Conservation (phyloP, 2,888 invertebrate species). For the Mesoligia furuncula region DNA sequence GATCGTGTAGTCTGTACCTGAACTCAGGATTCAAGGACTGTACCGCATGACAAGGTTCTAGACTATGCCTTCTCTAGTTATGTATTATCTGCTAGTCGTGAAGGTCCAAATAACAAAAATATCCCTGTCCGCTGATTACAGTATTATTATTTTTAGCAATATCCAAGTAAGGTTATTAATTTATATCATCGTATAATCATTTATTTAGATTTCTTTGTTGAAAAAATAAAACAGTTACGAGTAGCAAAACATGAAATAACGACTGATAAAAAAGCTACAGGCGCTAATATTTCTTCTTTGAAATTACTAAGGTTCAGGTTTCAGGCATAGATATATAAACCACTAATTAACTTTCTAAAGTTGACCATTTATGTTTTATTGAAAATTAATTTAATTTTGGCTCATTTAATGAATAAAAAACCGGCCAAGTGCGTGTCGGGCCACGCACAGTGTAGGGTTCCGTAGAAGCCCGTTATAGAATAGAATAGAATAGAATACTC, state of each 20-base stretch:
- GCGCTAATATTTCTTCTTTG: neutral
- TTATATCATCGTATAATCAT: neutral
- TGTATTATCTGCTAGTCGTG: neutral
- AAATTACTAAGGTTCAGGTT: neutral
- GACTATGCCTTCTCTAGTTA: neutral
- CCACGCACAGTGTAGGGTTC: too few species aligned
- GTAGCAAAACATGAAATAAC: slow-evolving; percentile 1
- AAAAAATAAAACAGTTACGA: neutral
- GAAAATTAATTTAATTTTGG: too few species aligned
- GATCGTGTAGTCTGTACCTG: neutral
- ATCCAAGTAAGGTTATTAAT: slow-evolving; percentile 41
- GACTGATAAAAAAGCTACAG: neutral
- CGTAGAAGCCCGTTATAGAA: too few species aligned
- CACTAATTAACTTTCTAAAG: neutral
- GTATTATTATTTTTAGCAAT: slow-evolving; percentile 49
- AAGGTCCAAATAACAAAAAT: neutral
- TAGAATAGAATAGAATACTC: too few species aligned
- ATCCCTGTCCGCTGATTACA: neutral
- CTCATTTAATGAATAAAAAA: too few species aligned
- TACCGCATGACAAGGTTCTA: neutral
- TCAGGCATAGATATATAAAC: neutral
- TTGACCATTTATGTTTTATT: neutral
- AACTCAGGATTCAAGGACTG: neutral
- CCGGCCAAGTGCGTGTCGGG: too few species aligned
- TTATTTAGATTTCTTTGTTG: neutral